A percentile compares a stretch with the other conserved stretches of the same genome.
Conservation (phyloP, 2,888 invertebrate genomes). For the Atethmia centrago region DNA sequence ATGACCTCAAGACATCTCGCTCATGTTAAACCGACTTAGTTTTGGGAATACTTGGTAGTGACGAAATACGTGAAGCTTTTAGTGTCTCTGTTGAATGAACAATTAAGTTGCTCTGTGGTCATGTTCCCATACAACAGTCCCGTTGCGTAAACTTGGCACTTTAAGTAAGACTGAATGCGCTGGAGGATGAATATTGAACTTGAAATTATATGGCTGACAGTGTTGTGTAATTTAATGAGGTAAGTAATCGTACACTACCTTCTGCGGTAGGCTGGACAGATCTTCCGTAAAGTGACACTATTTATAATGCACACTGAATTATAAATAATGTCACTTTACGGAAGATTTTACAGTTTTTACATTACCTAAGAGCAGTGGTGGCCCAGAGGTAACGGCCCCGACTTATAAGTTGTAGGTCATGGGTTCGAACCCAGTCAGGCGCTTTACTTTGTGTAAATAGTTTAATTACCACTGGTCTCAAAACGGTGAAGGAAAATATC, state of each 20-base stretch:
- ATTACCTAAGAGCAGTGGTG: too few species aligned
- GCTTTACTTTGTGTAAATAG: too few species aligned
- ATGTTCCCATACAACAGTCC: conserved; percentile 41
- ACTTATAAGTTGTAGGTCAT: too few species aligned
- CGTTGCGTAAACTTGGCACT: conserved; percentile 42
- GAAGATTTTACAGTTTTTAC: too few species aligned
- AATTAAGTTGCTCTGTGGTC: conserved; percentile 3
- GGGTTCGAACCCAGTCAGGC: too few species aligned
- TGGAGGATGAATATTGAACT: conserved; percentile 45
- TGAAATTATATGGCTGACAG: conserved; percentile 16
- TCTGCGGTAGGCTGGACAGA: conserved; percentile 25
- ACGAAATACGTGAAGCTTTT: conserved; percentile 40
- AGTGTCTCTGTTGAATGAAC: conserved; percentile 39
- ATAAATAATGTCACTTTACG: too few species aligned
- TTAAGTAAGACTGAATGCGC: conserved; percentile 21
- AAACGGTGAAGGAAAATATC: neutral
- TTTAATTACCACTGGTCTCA: too few species aligned
- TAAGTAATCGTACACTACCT: conserved; percentile 1
- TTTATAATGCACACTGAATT: too few species aligned
- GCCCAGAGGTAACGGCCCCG: too few species aligned
- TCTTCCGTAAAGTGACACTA: neutral
- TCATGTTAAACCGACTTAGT: conserved; percentile 48
- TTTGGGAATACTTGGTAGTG: conserved; percentile 53
- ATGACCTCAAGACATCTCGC: conserved; percentile 59
- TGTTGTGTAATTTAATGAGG: conserved; percentile 9